Percentiles rank a stretch among this genome's conserved stretches.
These are phyloP conservation scores for Radopholus similis DNA, from an alignment of 1,140 invertebrate species.

Conservation along the genomic window DNA sequence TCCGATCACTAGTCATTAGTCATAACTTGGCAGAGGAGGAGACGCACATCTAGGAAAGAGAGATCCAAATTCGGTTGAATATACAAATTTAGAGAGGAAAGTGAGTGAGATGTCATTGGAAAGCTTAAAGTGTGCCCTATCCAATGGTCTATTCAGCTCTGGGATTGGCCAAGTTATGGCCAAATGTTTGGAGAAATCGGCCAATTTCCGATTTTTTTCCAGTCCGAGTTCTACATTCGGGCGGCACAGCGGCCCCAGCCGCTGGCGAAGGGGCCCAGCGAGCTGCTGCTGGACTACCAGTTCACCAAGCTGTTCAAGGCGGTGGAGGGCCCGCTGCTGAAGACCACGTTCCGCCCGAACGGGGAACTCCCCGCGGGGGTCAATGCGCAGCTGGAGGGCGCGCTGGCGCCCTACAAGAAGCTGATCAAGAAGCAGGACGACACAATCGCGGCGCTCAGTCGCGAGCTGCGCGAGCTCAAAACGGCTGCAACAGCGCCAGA, in stretches of 20 bases:
- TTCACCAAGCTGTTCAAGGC: slow-evolving; percentile 67
- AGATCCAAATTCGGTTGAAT: too few species aligned
- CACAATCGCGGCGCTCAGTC: slow-evolving; percentile 71
- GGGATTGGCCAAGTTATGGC: too few species aligned
- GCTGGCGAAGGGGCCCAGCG: slow-evolving; percentile 70
- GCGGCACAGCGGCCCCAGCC: slow-evolving; percentile 89
- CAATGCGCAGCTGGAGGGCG: slow-evolving; percentile 60
- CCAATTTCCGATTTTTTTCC: too few species aligned
- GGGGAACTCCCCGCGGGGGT: slow-evolving; percentile 25
- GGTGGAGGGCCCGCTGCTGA: slow-evolving; percentile 61
- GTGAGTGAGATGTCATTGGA: too few species aligned
- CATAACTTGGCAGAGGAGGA: too few species aligned
- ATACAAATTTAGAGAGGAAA: too few species aligned
- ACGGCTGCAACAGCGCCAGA: slow-evolving; percentile 62
- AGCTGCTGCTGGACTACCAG: slow-evolving; percentile 87
- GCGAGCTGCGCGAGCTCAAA: slow-evolving; percentile 72
- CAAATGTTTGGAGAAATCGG: too few species aligned
- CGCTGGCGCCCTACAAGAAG: slow-evolving; percentile 73
- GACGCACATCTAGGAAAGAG: too few species aligned
- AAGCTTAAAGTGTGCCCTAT: too few species aligned
- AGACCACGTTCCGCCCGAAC: slow-evolving; percentile 36
- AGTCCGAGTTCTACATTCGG: slow-evolving; percentile 82
- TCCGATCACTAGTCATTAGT: too few species aligned
- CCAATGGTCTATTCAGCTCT: too few species aligned
- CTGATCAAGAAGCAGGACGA: slow-evolving; percentile 78